Conservation (phyloP, 1,140 invertebrate species). For the Glomeris maerens region DNA sequence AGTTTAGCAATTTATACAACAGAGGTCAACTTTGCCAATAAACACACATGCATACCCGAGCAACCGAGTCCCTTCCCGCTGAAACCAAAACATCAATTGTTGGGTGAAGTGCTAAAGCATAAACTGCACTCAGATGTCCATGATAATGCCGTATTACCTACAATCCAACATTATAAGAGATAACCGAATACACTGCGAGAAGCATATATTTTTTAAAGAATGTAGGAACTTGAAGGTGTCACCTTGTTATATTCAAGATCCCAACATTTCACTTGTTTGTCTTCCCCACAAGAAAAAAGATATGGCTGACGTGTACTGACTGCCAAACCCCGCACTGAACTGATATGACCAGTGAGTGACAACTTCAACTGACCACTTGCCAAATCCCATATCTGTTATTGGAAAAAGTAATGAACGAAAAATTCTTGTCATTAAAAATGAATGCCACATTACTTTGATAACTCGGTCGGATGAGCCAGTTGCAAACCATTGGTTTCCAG, state of each 20-base stretch:
- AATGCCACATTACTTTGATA: conserved; percentile 57
- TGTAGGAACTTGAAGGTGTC: conserved; percentile 15
- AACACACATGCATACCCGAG: conserved; percentile 45
- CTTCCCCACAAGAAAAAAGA: conserved; percentile 96
- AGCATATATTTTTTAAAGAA: not conserved
- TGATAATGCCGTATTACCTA: conserved; percentile 96
- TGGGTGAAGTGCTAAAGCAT: conserved; percentile 86
- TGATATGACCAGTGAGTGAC: conserved; percentile 96
- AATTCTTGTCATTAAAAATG: not conserved
- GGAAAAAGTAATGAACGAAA: conserved; percentile 12
- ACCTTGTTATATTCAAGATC: conserved; percentile 99
- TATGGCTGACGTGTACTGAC: conserved; percentile 93
- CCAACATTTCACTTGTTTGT: conserved; percentile 99
- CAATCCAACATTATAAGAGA: too few relatives aligned
- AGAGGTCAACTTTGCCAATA: conserved; percentile 10
- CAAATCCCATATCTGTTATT: conserved; percentile 86
- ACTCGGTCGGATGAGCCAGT: conserved; percentile 92
- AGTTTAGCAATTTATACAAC: not conserved
- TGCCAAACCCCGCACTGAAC: conserved; percentile 85
- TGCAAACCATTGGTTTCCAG: conserved; percentile 90
- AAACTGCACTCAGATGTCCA: conserved; percentile 94
- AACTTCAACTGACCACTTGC: conserved; percentile 89
- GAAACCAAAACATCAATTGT: conserved; percentile 89
- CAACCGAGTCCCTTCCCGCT: conserved; percentile 87
- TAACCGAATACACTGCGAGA: not conserved